phyloP scores from a whole-genome alignment of 2,888 invertebrate species.

The Rhaphigaster nebulosa region DNA sequence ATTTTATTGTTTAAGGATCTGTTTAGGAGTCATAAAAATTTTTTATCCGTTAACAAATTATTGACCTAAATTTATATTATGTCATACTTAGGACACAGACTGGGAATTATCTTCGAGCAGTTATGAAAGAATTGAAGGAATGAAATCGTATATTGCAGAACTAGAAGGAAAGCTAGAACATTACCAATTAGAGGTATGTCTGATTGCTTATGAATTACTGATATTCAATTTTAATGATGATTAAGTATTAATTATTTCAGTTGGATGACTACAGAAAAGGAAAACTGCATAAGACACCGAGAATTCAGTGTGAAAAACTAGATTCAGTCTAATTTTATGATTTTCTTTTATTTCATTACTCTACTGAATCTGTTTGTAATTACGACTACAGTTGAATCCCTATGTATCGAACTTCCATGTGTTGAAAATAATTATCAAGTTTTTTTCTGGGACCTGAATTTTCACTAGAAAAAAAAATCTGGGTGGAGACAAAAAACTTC shows the following conservation, averaged over 20 bases:
- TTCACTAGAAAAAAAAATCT: neutral
- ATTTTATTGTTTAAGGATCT: neutral
- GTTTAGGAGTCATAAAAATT: neutral
- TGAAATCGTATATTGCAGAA: slow-evolving; percentile 69
- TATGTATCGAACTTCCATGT: neutral
- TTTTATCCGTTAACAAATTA: neutral
- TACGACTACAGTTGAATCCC: neutral
- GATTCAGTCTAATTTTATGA: slow-evolving; percentile 41
- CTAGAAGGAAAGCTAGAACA: slow-evolving; percentile 69
- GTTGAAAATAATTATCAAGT: neutral
- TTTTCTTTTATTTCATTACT: slow-evolving; percentile 40
- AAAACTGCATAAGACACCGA: slow-evolving; percentile 52
- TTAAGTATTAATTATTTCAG: slow-evolving; percentile 58
- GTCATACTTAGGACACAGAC: slow-evolving; percentile 64
- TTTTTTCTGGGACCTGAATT: neutral
- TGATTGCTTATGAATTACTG: slow-evolving; percentile 22
- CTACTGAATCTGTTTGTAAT: slow-evolving; percentile 39
- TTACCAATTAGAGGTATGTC: slow-evolving; percentile 66
- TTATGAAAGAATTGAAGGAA: slow-evolving; percentile 66
- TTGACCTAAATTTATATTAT: slow-evolving; percentile 43
- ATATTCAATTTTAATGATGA: slow-evolving; percentile 46
- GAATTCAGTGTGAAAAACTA: slow-evolving; percentile 53
- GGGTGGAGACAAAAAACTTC: no score
- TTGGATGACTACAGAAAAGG: slow-evolving; percentile 56
- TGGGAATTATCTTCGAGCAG: slow-evolving; percentile 47